Conservation (phyloP, 2,797 vertebrate species). For the Epinephelus coioides region DNA sequence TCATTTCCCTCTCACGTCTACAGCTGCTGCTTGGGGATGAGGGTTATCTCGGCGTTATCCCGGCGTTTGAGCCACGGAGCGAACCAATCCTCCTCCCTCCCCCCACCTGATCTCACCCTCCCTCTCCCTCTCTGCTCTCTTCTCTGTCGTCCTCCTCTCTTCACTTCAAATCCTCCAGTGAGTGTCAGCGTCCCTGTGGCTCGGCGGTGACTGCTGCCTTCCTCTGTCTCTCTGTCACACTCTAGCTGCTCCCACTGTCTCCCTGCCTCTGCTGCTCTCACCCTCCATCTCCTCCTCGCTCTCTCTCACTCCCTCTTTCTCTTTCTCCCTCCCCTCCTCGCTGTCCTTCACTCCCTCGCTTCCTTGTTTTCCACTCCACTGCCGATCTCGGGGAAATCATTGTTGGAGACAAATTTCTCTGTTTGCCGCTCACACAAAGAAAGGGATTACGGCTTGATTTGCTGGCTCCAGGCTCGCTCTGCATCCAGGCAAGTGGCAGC, state of each 20-base stretch:
- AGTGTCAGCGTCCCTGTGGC: conserved; percentile 90
- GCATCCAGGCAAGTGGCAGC: conserved; percentile 94
- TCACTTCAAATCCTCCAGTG: conserved; percentile 89
- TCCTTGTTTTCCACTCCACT: conserved; percentile 85
- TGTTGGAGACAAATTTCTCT: conserved; percentile 88
- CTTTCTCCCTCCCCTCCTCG: conserved; percentile 65
- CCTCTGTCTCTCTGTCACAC: conserved; percentile 77
- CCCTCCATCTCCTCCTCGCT: conserved; percentile 64
- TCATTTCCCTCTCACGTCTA: conserved; percentile 82
- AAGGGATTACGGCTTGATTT: conserved; percentile 93
- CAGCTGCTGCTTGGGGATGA: conserved; percentile 88
- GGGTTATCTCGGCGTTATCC: conserved; percentile 84
- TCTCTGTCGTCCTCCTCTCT: conserved; percentile 76
- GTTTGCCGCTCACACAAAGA: conserved; percentile 89
- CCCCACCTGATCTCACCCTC: conserved; percentile 75
- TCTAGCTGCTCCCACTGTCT: conserved; percentile 75
- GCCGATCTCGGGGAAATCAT: conserved; percentile 89
- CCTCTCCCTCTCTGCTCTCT: conserved; percentile 55
- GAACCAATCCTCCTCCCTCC: conserved; percentile 69
- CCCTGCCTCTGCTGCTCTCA: conserved; percentile 70
- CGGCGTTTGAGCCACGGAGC: conserved; percentile 66
- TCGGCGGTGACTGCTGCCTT: conserved; percentile 75
- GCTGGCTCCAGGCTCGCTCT: conserved; percentile 77
- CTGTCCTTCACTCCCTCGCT: conserved; percentile 78
- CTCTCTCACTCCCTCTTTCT: conserved; percentile 39